A percentile compares a stretch with the other conserved stretches of the same genome.
phyloP scores from a whole-genome alignment of 2,888 invertebrate species.

The Saturnia pavonia region DNA sequence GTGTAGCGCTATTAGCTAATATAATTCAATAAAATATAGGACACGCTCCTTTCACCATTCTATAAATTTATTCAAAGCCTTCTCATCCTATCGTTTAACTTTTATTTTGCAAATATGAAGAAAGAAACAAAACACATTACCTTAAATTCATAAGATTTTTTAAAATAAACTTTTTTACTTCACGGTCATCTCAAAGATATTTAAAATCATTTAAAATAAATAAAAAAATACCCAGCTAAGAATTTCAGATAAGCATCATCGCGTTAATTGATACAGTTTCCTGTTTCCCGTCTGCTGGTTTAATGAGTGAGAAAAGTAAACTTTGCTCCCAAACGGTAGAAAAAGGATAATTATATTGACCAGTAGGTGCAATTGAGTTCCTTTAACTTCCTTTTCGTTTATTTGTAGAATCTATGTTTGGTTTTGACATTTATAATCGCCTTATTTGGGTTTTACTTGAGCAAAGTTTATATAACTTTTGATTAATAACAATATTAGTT shows the following conservation, averaged over 20 bases:
- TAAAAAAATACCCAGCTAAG: not conserved
- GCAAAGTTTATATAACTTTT: not conserved
- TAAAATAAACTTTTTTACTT: not conserved
- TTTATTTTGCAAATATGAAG: too few species aligned
- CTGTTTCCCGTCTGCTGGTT: conserved; percentile 12
- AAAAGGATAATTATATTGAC: conserved; percentile 13
- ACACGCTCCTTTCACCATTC: too few species aligned
- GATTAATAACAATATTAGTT: not conserved
- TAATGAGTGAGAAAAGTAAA: conserved; percentile 14
- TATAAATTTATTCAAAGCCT: too few species aligned
- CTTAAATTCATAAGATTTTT: not conserved
- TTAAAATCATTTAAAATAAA: not conserved
- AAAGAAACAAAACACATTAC: too few species aligned
- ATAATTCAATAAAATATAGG: too few species aligned
- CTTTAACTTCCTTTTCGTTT: not conserved
- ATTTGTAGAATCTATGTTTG: not conserved
- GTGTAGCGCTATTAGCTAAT: too few species aligned
- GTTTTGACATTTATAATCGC: not conserved
- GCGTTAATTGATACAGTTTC: conserved; percentile 21
- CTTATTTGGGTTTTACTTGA: not conserved
- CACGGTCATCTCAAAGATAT: not conserved
- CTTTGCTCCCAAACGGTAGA: not conserved
- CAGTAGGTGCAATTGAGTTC: not conserved
- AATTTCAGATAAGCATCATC: conserved; percentile 9
- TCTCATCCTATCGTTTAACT: too few species aligned